Evolutionary conservation across 2,888 invertebrate genomes (phyloP).

Genomic region (Pachliopta kotzebuea): DNA sequence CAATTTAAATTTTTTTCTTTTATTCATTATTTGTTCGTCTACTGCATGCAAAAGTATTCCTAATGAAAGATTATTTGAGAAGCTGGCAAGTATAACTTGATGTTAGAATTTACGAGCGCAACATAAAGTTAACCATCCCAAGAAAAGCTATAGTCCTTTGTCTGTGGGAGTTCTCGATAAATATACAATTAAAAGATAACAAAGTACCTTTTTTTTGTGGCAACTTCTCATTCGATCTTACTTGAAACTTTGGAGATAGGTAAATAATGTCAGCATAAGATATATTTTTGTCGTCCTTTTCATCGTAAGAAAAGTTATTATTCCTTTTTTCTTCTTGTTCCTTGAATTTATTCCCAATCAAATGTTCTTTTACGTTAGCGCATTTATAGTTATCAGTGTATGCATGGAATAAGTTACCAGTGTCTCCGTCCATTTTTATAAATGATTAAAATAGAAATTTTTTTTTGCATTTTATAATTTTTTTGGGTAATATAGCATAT

Average conservation of each 20-base stretch:
- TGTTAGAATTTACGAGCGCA: no score
- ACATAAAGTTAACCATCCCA: no score
- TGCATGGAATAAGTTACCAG: constrained; percentile 3
- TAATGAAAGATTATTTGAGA: no score
- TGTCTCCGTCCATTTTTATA: constrained; percentile 26
- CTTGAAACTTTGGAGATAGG: neutral
- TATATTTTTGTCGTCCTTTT: neutral
- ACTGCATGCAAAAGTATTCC: no score
- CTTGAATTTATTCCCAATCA: constrained; percentile 4
- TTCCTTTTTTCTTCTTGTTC: neutral
- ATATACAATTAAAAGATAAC: neutral
- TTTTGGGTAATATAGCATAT: neutral
- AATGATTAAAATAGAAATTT: constrained; percentile 5
- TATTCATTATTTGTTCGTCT: no score
- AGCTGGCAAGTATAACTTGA: no score
- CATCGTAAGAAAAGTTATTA: neutral
- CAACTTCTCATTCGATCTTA: neutral
- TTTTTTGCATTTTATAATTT: no score
- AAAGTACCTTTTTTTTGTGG: neutral
- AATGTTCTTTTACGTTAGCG: constrained; percentile 7
- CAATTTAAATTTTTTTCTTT: no score
- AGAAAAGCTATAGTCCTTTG: no score
- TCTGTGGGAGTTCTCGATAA: neutral
- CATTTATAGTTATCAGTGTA: constrained; percentile 3
- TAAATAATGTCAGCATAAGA: neutral